A percentile compares a stretch with the other conserved stretches of the same genome.
Evolutionary conservation across 2,888 invertebrate species (phyloP).

Genomic region (Balanococcus diminutus): DNA sequence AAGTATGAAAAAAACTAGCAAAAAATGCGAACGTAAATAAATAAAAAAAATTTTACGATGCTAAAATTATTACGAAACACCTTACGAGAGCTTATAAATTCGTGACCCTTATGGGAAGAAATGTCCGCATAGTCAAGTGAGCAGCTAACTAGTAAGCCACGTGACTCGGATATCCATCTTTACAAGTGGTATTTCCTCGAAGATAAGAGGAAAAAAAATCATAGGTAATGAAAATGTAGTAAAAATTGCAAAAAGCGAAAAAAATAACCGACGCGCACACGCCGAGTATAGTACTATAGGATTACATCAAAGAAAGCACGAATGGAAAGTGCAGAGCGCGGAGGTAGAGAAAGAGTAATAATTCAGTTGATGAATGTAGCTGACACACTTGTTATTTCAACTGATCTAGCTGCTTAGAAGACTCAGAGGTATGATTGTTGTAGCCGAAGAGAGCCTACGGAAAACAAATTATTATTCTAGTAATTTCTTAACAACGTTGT

Average conservation of each 20-base stretch:
- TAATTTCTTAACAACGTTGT: constrained; percentile 43
- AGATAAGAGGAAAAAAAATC: not conserved
- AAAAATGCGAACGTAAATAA: not conserved
- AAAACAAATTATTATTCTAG: constrained; percentile 43
- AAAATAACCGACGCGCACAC: not conserved
- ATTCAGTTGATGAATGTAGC: constrained; percentile 39
- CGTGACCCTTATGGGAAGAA: not conserved
- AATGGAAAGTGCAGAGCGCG: constrained; percentile 15
- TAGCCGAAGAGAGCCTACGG: constrained; percentile 8
- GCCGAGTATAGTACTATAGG: not conserved
- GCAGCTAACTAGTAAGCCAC: not conserved
- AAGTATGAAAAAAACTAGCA: not conserved
- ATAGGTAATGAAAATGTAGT: not conserved
- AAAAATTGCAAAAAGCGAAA: not conserved
- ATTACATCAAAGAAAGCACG: constrained; percentile 41
- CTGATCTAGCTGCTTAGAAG: constrained; percentile 39
- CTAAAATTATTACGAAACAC: constrained; percentile 33
- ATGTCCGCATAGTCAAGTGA: not conserved
- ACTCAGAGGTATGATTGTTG: constrained; percentile 37
- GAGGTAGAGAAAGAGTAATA: constrained; percentile 30
- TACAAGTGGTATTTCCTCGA: not conserved
- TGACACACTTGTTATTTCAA: constrained; percentile 39
- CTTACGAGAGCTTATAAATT: not conserved
- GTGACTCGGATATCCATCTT: not conserved
- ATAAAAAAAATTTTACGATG: not conserved